phyloP scores from a whole-genome alignment of 1,140 invertebrate species.

The Pogonognathellus flavescens region DNA sequence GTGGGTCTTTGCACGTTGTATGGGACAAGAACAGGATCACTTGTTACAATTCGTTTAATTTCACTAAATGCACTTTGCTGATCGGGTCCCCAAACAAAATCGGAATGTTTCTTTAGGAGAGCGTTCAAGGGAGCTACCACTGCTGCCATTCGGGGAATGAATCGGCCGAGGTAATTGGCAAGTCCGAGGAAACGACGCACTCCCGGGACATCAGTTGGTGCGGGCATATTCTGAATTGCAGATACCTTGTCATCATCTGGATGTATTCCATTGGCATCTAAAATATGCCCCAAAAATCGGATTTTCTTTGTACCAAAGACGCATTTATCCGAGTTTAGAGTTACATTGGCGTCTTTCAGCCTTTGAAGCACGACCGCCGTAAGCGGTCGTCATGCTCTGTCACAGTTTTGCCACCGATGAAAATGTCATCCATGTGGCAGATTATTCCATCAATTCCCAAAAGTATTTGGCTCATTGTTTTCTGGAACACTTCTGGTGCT shows the following conservation, averaged over 20 bases:
- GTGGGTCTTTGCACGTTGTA: too few relatives aligned
- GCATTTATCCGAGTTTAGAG: slow-evolving; percentile 67
- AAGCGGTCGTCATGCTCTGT: slow-evolving; percentile 68
- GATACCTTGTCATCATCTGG: slow-evolving; percentile 69
- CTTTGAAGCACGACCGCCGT: slow-evolving; percentile 47
- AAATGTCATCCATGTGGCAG: slow-evolving; percentile 73
- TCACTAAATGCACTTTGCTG: too few relatives aligned
- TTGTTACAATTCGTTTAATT: too few relatives aligned
- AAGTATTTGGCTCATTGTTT: slow-evolving; percentile 72
- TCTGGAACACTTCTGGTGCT: too few relatives aligned
- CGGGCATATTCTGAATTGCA: slow-evolving; percentile 67
- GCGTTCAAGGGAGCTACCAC: too few relatives aligned
- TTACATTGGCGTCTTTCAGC: slow-evolving; percentile 56
- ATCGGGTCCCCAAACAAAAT: too few relatives aligned
- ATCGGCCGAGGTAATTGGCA: too few relatives aligned
- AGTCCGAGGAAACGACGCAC: too few relatives aligned
- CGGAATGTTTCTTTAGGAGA: too few relatives aligned
- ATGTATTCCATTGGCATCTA: slow-evolving; percentile 69
- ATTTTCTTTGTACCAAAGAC: slow-evolving; percentile 66
- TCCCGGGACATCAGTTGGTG: slow-evolving; percentile 55
- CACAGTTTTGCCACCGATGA: slow-evolving; percentile 69
- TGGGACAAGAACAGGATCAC: too few relatives aligned
- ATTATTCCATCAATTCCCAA: slow-evolving; percentile 68
- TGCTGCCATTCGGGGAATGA: too few relatives aligned
- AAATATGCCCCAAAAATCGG: slow-evolving; percentile 70